Evolutionary conservation across 2,113 vertebrate species (phyloP).

Genomic region (Rostratula benghalensis): DNA sequence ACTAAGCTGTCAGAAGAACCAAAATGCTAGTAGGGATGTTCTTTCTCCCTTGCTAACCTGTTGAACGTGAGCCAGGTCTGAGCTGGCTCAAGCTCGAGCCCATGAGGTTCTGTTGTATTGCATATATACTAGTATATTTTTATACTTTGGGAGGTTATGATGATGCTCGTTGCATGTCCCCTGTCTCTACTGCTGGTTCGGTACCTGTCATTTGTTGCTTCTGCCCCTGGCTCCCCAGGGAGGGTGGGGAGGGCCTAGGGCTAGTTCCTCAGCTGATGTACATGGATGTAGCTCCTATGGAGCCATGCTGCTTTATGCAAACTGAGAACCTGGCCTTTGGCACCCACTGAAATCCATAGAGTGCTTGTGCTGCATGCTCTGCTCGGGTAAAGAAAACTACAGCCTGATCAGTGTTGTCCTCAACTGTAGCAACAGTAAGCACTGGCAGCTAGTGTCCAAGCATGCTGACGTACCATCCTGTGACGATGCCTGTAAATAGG

Average conservation of each 20-base stretch:
- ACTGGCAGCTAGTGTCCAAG: background rate
- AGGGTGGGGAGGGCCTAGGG: background rate
- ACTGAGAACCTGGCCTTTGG: background rate
- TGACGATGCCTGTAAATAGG: background rate
- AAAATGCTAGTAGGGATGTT: background rate
- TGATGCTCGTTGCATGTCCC: background rate
- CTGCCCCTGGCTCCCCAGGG: background rate
- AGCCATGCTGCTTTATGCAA: background rate
- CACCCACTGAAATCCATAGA: background rate
- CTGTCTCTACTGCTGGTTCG: background rate
- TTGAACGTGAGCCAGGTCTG: background rate
- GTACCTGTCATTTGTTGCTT: rapidly evolving
- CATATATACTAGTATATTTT: rapidly evolving
- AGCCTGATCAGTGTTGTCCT: background rate
- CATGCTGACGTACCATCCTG: background rate
- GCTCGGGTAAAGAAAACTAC: background rate
- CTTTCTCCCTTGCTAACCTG: background rate
- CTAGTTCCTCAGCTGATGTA: background rate
- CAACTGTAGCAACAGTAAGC: background rate
- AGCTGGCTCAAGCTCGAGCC: background rate
- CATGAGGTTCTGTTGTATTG: background rate
- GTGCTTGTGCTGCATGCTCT: slow-evolving; percentile 9
- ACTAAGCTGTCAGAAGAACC: background rate
- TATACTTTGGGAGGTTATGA: background rate
- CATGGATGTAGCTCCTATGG: slow-evolving; percentile 43